A percentile compares a stretch with the other conserved stretches of the same genome.
phyloP scores from a whole-genome alignment of 1,140 invertebrate species.

The Macrocentrus cingulum region DNA sequence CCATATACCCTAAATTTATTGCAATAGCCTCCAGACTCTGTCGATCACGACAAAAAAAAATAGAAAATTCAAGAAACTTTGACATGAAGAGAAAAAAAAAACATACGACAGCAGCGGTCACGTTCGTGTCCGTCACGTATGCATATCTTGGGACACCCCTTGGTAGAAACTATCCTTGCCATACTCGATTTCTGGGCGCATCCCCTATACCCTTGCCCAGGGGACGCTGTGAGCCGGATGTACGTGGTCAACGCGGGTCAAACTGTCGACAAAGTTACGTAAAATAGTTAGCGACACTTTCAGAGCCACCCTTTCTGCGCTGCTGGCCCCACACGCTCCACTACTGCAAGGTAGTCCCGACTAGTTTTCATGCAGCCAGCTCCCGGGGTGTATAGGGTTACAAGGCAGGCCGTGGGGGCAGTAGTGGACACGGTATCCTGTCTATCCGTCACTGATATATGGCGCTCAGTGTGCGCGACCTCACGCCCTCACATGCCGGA shows the following conservation, averaged over 20 bases:
- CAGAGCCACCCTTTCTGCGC: slow-evolving; percentile 24
- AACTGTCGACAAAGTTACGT: slow-evolving; percentile 61
- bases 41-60: not conserved
- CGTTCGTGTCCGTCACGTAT: slow-evolving; percentile 59
- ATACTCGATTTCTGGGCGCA: slow-evolving; percentile 9
- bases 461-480: slow-evolving; percentile 35
- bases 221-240: slow-evolving; percentile 52
- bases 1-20: no score
- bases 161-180: slow-evolving; percentile 30
- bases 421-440: slow-evolving; percentile 31
- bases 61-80: not conserved
- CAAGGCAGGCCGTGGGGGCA: slow-evolving; percentile 19
- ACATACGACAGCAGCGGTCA: slow-evolving; percentile 38
- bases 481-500: slow-evolving; percentile 45
- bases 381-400: slow-evolving; percentile 31
- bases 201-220: slow-evolving; percentile 40
- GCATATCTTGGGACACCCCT: slow-evolving; percentile 58
- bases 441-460: slow-evolving; percentile 52
- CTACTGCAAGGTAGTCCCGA: no score
- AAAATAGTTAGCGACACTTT: slow-evolving; percentile 62
- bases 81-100: not conserved
- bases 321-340: not conserved
- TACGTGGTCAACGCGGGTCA: slow-evolving; percentile 60
- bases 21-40: not conserved
- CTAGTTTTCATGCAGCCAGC: slow-evolving; percentile 23